Percentiles rank a stretch among this genome's conserved stretches.
These are phyloP conservation scores for Esox lucius DNA, from an alignment of 2,797 vertebrate species.

Conservation along the genomic window DNA sequence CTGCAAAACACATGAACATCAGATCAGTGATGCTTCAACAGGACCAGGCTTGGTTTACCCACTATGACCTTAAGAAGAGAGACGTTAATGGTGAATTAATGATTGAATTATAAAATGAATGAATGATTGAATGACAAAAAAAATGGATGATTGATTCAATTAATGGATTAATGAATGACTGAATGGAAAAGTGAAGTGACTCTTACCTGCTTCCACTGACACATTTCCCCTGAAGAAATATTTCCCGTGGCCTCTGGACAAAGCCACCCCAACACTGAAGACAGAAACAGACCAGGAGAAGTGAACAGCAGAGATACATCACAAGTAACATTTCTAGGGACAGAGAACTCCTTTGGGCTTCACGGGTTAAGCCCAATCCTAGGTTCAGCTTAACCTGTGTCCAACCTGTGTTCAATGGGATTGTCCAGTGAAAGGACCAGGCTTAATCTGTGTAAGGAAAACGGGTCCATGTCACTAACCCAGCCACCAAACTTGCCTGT, in stretches of 20 bases:
- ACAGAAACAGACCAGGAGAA: conserved; percentile 1
- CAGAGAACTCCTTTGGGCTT: too few relatives aligned
- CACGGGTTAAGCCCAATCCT: too few relatives aligned
- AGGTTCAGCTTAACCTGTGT: too few relatives aligned
- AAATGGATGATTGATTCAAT: not conserved
- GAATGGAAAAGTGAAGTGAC: conserved; percentile 1
- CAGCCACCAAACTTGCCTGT: too few relatives aligned
- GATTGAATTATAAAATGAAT: too few relatives aligned
- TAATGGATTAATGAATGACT: too few relatives aligned
- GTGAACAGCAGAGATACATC: not conserved
- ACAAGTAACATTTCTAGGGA: not conserved
- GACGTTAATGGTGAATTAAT: too few relatives aligned
- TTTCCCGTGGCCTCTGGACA: conserved; percentile 96
- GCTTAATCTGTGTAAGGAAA: too few relatives aligned
- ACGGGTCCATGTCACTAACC: too few relatives aligned
- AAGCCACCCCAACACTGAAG: conserved; percentile 90
- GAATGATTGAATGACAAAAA: not conserved
- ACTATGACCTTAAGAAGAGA: conserved; percentile 30
- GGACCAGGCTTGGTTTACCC: conserved; percentile 31
- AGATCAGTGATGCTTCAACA: conserved; percentile 70
- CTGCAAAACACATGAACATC: conserved; percentile 74
- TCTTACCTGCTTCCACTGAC: conserved; percentile 89
- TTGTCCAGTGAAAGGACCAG: not conserved
- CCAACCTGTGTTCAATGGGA: not conserved
- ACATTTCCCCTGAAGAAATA: conserved; percentile 97